Percentiles rank a stretch among this genome's conserved stretches.
Conservation (phyloP, 2,113 vertebrate species). For the Elachura formosa region DNA sequence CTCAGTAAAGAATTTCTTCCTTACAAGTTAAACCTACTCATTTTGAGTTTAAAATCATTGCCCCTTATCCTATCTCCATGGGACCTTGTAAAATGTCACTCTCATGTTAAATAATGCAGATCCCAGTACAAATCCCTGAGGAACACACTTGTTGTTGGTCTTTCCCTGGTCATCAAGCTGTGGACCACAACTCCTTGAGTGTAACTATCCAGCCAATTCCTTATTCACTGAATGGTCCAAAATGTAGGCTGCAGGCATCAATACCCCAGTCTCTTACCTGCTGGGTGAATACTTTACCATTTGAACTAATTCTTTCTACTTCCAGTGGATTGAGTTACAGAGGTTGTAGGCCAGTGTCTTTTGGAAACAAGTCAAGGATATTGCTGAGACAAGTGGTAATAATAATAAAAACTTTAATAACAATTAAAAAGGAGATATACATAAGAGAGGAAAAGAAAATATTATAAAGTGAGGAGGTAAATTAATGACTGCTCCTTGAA, state of each 20-base stretch:
- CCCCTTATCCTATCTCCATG: neutral
- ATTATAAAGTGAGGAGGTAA: neutral
- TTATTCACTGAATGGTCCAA: neutral
- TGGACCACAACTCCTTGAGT: accelerated
- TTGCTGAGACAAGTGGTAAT: neutral
- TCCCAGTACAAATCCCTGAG: accelerated
- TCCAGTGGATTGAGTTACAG: neutral
- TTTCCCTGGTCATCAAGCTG: neutral
- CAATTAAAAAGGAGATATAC: neutral
- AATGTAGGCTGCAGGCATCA: slow-evolving; percentile 53
- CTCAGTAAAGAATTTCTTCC: neutral
- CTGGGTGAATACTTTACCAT: slow-evolving; percentile 53
- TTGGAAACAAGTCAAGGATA: neutral
- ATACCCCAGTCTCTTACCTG: slow-evolving; percentile 58
- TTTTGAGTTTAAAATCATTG: neutral
- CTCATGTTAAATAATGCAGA: neutral
- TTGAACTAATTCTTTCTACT: neutral
- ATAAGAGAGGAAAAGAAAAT: neutral
- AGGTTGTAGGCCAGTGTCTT: neutral
- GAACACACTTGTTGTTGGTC: neutral
- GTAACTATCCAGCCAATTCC: neutral
- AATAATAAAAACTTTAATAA: neutral
- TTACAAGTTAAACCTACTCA: neutral
- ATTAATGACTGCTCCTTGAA: neutral
- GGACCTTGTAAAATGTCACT: neutral